Base-by-base conservation (phyloP, 2,888 invertebrate genomes). In the Scaptomyza caliginosa region DNA sequence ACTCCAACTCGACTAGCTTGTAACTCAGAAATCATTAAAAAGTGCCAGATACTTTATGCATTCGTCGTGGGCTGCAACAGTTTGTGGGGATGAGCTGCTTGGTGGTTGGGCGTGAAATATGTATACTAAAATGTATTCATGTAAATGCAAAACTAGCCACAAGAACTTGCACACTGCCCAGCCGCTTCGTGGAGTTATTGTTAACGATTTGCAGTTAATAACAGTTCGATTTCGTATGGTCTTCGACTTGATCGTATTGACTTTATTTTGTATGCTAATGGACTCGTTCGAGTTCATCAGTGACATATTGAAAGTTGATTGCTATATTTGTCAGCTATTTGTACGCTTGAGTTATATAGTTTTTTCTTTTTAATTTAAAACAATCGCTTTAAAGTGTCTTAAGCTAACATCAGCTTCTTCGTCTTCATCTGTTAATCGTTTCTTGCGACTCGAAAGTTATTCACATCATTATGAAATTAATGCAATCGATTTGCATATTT, bases 191-290 rank as follows among this genome's bases (percentile, higher is more conserved):
- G 89, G 89, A 90, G 77, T 90, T 89, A 89, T 89, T 86, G 89
- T 87, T 89, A 89, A 88, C 90, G 90, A 89, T 89, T 90, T 89
- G 89, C 87, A 80, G 83, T 89, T 89, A 88, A 90, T 89, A 81
- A 86, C 69, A 59, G 49, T 85, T 71, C 72, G 71, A 67, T 78
- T 79, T 78, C 65, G 73, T n/a, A 30, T 42, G 67, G 63, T 32
- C 55, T 62, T 52, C 57, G 17, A 75, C 32, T n/a, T n/a, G n/a
- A 32, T 50, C 60, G 65, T 66, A 76, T 68, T 83, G 86, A 79
- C 86, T 86, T 83, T 86, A 74, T 83, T 83, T 79, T 71, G 75
- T 60, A 81, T 87, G 86, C 74, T 85, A 81, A 81, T 86, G 74
- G 74, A 74, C 62, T 46, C 82, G 82, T 65, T 84, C 66, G 60